Evolutionary conservation across 1,140 invertebrate genomes (phyloP), one percentile per base, ranked within the genome.

Genomic region (Drosophila lini): DNA sequence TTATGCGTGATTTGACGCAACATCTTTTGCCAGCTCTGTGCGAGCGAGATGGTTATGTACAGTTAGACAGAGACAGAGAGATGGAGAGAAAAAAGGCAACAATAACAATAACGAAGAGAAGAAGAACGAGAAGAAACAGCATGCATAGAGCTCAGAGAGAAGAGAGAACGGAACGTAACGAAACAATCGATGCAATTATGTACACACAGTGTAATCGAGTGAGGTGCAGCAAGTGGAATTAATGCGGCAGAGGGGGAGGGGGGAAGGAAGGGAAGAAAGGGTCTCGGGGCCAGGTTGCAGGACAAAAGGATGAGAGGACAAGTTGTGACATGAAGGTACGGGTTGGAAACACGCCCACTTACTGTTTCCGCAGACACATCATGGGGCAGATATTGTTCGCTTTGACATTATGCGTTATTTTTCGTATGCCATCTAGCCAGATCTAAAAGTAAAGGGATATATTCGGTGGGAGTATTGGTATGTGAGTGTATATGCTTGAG

Each of bases 321-420:
- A 65, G 25, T n/a, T 22, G 16, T 42, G 22, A 28, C n/a, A 48
- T 16, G 28, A 34, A 40, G n/a, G 40, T 42, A 42, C 22, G 28
- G 47, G 52, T 13, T n/a, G 38, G 38, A 44, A 60, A 62, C 59
- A 59, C 47, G 55, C 59, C 25, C 61, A 97, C 98, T 98, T 96
- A 99, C 98, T 99, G 98, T 95, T 99, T 99, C 94, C 98, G 98
- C 85, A 99, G 95, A 94, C 97, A 98, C 81, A 98, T 99, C 96
- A 98, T 97, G 47, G 99, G 98, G 93, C 98, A 99, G 88, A 99
- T 96, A 95, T 99, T 99, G 94, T 99, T 99, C 81, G 97, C 98
- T 95, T 99, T 99, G 84, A 98, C 97, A 94, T 99, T 99, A 94
- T 99, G 98, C 59, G 98, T 98, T 91, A 99, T 98, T 93, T 95